Evolutionary conservation across 2,888 invertebrate genomes (phyloP).

Genomic region (Vandiemenella viatica): DNA sequence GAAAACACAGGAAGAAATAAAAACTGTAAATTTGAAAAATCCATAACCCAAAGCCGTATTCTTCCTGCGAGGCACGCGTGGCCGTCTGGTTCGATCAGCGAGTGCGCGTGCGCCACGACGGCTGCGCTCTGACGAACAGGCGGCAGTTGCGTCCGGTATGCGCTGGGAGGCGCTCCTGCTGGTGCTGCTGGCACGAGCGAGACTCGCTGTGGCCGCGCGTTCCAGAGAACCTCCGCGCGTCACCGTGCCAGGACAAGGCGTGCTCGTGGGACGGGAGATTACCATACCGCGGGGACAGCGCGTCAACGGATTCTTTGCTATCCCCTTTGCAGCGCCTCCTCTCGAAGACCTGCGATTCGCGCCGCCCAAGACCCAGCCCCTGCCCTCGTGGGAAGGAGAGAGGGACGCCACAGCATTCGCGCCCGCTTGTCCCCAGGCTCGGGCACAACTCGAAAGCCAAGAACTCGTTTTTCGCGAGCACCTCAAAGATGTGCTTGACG

Average conservation of each 20-base stretch:
- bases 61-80: too few species aligned
- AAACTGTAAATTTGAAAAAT: too few species aligned
- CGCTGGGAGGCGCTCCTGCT: neutral
- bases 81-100: too few species aligned
- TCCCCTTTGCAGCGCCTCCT: neutral
- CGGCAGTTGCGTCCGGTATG: too few species aligned
- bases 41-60: too few species aligned
- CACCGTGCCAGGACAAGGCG: neutral
- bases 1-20: too few species aligned
- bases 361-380: neutral
- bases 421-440: neutral
- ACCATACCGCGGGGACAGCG: neutral
- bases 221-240: neutral
- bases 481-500: neutral
- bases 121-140: neutral
- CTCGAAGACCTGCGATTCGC: neutral
- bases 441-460: neutral
- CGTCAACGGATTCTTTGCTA: neutral
- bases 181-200: neutral
- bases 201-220: neutral
- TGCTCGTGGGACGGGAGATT: neutral
- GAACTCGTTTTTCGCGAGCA: neutral
- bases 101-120: too few species aligned
- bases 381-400: neutral
- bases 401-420: neutral